Conservation (phyloP, 2,113 vertebrate genomes). For the Perca fluviatilis region DNA sequence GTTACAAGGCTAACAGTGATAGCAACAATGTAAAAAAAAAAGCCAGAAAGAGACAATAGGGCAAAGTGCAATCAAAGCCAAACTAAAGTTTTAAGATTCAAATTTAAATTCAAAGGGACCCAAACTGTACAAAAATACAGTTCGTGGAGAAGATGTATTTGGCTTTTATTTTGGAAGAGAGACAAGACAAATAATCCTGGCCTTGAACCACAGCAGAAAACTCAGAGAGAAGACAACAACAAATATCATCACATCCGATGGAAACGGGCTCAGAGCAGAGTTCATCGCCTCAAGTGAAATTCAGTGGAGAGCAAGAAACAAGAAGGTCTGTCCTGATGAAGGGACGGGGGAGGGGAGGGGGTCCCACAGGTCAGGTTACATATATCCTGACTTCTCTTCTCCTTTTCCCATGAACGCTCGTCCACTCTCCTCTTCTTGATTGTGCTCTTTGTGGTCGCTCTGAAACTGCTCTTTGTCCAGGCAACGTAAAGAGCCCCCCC, state of each 20-base stretch:
- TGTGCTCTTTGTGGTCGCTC: slow-evolving; percentile 17
- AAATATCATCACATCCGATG: not conserved
- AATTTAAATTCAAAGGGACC: too few relatives aligned
- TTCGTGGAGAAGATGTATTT: too few relatives aligned
- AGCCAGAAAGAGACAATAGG: too few relatives aligned
- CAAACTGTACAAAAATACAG: too few relatives aligned
- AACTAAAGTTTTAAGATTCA: too few relatives aligned
- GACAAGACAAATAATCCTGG: not conserved
- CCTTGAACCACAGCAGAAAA: not conserved
- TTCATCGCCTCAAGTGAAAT: not conserved
- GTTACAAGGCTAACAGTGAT: not conserved
- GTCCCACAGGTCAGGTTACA: slow-evolving; percentile 69
- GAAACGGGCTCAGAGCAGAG: not conserved
- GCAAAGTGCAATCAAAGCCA: not conserved
- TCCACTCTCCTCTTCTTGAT: slow-evolving; percentile 28
- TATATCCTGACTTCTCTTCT: slow-evolving; percentile 17
- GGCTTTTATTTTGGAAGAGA: not conserved
- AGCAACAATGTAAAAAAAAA: not conserved
- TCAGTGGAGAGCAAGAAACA: not conserved
- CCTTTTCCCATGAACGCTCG: slow-evolving; percentile 1
- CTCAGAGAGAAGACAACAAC: not conserved
- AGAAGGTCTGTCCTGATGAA: not conserved
- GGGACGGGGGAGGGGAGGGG: not conserved
- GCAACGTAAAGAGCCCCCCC: not conserved
- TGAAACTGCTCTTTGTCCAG: slow-evolving; percentile 56